Conservation (phyloP, 2,888 invertebrate species). For the Hoplodrina ambigua region DNA sequence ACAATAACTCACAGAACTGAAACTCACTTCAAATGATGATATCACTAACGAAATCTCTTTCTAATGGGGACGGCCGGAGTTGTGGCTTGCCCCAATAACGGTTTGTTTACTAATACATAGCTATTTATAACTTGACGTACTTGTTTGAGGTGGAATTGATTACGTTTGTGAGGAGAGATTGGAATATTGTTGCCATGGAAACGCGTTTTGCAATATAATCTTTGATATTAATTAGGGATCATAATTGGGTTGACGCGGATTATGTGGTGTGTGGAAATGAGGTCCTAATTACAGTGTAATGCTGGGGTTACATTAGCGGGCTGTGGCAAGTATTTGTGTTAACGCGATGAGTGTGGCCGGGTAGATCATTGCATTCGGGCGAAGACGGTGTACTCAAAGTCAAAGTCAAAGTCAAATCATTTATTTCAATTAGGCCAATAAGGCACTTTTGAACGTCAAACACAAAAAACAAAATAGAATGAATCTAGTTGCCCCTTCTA, state of each 20-base stretch:
- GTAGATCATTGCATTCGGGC: too few relatives aligned
- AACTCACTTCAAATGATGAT: slow-evolving; percentile 50
- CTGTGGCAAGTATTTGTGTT: too few relatives aligned
- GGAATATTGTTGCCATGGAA: slow-evolving; percentile 10
- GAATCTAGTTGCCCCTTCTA: too few relatives aligned
- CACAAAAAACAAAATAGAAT: too few relatives aligned
- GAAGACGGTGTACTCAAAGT: too few relatives aligned
- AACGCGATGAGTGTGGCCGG: too few relatives aligned
- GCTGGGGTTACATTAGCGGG: too few relatives aligned
- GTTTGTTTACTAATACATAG: slow-evolving; percentile 65
- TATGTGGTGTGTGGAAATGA: not conserved
- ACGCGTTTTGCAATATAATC: slow-evolving; percentile 1
- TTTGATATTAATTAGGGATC: slow-evolving; percentile 7
- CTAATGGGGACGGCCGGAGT: slow-evolving; percentile 47
- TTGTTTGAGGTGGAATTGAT: slow-evolving; percentile 43
- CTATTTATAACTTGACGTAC: slow-evolving; percentile 62
- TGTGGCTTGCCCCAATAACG: slow-evolving; percentile 61
- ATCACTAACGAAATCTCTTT: slow-evolving; percentile 51
- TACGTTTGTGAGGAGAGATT: slow-evolving; percentile 15
- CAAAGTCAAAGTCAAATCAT: too few relatives aligned
- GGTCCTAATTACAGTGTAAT: not conserved
- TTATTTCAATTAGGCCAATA: too few relatives aligned
- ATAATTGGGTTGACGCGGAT: not conserved
- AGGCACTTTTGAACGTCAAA: too few relatives aligned
- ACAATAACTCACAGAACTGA: slow-evolving; percentile 4